Percentiles rank a stretch among this genome's conserved stretches.
phyloP scores from a whole-genome alignment of 2,113 vertebrate genomes.

The Notothenia coriiceps region DNA sequence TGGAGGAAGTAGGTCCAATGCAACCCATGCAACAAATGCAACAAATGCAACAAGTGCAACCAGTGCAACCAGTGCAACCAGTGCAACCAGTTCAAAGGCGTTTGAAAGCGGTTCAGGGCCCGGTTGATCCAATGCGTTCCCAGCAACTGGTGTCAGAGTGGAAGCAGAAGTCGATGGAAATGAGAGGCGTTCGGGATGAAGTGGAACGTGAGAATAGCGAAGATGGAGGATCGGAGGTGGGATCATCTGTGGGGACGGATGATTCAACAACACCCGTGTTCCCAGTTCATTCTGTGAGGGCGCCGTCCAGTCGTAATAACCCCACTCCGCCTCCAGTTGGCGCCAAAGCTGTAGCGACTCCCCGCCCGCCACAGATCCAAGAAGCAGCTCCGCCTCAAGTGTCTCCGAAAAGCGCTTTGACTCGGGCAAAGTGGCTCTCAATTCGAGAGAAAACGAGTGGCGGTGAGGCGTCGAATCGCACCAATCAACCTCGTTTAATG shows the following conservation, averaged over 20 bases:
- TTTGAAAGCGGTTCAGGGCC: conserved; percentile 92
- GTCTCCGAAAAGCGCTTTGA: conserved; percentile 86
- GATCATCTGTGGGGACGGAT: conserved; percentile 52
- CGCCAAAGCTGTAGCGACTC: conserved; percentile 87
- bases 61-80: too few species aligned
- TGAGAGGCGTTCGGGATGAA: conserved; percentile 71
- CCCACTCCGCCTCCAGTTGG: conserved; percentile 77
- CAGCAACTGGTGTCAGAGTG: conserved; percentile 93
- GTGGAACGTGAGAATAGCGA: conserved; percentile 76
- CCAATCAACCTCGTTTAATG: conserved; percentile 90
- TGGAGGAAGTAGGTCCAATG: conserved; percentile 22
- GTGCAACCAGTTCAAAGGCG: too few species aligned
- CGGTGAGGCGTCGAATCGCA: conserved; percentile 56
- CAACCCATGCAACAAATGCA: conserved; percentile 81
- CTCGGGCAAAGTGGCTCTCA: conserved; percentile 93
- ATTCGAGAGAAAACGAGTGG: conserved; percentile 88
- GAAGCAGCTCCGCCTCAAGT: conserved; percentile 84
- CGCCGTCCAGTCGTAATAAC: conserved; percentile 30
- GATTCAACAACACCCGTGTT: conserved; percentile 80
- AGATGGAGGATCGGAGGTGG: conserved; percentile 59
- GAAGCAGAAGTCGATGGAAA: conserved; percentile 93
- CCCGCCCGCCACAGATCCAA: conserved; percentile 88
- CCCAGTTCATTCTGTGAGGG: conserved; percentile 82
- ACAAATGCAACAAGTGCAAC: conserved; percentile 38
- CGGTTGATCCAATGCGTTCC: conserved; percentile 90